Evolutionary conservation across 1,140 invertebrate genomes (phyloP).

Genomic region (Chrysopa pallens): DNA sequence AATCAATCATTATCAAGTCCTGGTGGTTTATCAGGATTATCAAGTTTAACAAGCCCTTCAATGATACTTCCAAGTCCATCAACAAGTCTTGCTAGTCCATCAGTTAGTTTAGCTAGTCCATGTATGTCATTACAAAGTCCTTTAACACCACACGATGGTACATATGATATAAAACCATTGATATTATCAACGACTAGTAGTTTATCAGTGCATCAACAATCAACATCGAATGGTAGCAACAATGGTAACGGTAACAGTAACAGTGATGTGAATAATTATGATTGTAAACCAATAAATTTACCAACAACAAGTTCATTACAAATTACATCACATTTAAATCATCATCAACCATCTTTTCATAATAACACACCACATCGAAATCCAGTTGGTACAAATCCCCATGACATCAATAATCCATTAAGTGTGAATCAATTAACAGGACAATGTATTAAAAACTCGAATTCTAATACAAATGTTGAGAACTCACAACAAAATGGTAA

Average conservation of each 20-base stretch:
- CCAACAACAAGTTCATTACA: slow-evolving; percentile 10
- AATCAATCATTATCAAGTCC: slow-evolving; percentile 58
- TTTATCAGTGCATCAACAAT: slow-evolving; percentile 11
- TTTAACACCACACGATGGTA: slow-evolving; percentile 24
- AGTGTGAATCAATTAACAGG: slow-evolving; percentile 75
- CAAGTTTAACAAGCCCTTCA: slow-evolving; percentile 57
- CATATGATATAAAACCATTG: slow-evolving; percentile 5
- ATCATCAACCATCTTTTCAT: slow-evolving; percentile 18
- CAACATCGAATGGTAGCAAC: too few relatives aligned
- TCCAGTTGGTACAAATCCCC: slow-evolving; percentile 75
- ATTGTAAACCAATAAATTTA: slow-evolving; percentile 10
- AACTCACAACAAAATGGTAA: slow-evolving; percentile 21
- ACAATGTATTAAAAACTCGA: slow-evolving; percentile 38
- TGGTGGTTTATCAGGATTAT: slow-evolving; percentile 53
- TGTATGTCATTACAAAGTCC: slow-evolving; percentile 31
- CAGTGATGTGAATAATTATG: slow-evolving; percentile 15
- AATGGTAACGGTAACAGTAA: too few relatives aligned
- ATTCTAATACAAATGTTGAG: slow-evolving; percentile 8
- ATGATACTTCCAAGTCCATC: slow-evolving; percentile 45
- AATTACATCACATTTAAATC: slow-evolving; percentile 28
- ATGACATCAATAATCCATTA: slow-evolving; percentile 78
- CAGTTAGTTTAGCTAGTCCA: slow-evolving; percentile 35
- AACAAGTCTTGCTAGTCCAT: slow-evolving; percentile 46
- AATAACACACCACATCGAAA: slow-evolving; percentile 33
- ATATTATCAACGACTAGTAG: slow-evolving; percentile 5